phyloP scores from a whole-genome alignment of 2,113 vertebrate species.

The Asarcornis scutulata region DNA sequence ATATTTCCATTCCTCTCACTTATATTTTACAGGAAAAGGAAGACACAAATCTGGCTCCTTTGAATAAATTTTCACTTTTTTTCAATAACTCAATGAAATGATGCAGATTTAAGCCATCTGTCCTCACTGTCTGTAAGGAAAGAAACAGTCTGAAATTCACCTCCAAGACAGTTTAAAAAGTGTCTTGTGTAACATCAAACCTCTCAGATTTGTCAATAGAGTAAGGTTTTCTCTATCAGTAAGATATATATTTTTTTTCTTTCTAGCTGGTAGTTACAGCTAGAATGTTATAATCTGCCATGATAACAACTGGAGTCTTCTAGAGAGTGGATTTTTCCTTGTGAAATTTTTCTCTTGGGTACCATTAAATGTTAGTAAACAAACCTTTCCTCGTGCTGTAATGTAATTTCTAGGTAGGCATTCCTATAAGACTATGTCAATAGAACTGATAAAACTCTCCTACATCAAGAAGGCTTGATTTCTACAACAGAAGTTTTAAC shows the following conservation, averaged over 20 bases:
- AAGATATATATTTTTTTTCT: not conserved
- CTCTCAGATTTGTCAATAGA: not conserved
- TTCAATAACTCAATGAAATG: not conserved
- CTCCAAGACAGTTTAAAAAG: not conserved
- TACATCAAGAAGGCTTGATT: not conserved
- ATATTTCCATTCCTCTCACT: not conserved
- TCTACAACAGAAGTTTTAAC: not conserved
- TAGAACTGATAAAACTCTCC: not conserved
- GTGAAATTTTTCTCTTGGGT: not conserved
- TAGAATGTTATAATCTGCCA: not conserved
- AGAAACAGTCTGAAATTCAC: not conserved
- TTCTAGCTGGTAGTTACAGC: not conserved
- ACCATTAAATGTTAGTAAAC: not conserved
- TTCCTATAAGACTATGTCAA: not conserved
- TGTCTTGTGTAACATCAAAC: not conserved
- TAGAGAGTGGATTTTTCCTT: not conserved
- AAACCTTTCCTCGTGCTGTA: not conserved
- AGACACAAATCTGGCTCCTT: not conserved
- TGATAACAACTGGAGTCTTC: not conserved
- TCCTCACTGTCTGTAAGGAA: not conserved
- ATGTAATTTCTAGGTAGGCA: not conserved
- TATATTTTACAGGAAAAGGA: not conserved
- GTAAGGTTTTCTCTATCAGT: not conserved
- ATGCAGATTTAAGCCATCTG: conserved; percentile 41
- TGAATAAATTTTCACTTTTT: conserved; percentile 39